A percentile compares a stretch with the other conserved stretches of the same genome.
These are phyloP conservation scores for Vidua chalybeata DNA, from an alignment of 2,113 vertebrate species.

Conservation along the genomic window DNA sequence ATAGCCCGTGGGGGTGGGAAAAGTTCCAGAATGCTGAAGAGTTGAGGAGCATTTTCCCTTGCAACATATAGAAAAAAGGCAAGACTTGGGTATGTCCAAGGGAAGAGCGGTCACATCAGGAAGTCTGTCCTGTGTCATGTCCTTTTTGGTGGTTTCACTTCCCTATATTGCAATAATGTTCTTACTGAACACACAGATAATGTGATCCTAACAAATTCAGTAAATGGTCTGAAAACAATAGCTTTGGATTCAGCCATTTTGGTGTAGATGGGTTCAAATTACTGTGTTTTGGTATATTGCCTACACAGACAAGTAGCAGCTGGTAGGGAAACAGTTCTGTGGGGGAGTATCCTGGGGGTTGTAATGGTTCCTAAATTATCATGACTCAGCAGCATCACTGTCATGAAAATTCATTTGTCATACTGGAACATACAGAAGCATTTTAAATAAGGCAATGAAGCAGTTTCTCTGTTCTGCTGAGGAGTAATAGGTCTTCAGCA, in stretches of 20 bases:
- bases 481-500: not conserved
- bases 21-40: not conserved
- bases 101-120: not conserved
- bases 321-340: not conserved
- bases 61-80: not conserved
- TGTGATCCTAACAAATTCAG: not conserved
- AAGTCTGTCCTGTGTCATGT: accelerated
- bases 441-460: not conserved
- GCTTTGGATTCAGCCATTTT: not conserved
- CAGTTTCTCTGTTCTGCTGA: not conserved
- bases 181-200: not conserved
- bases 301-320: not conserved
- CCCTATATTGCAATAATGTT: not conserved
- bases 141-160: not conserved
- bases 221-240: not conserved
- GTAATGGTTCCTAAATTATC: slow-evolving; percentile 2
- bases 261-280: not conserved
- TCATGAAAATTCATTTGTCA: not conserved
- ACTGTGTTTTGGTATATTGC: not conserved
- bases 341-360: not conserved
- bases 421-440: not conserved
- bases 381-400: slow-evolving; percentile 18
- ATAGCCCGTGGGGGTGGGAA: not conserved
- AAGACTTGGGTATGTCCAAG: not conserved
- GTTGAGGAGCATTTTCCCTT: not conserved